Evolutionary conservation across 2,113 vertebrate species (phyloP), one percentile per base, ranked within the genome.

Genomic region (Phyllopteryx taeniolatus): DNA sequence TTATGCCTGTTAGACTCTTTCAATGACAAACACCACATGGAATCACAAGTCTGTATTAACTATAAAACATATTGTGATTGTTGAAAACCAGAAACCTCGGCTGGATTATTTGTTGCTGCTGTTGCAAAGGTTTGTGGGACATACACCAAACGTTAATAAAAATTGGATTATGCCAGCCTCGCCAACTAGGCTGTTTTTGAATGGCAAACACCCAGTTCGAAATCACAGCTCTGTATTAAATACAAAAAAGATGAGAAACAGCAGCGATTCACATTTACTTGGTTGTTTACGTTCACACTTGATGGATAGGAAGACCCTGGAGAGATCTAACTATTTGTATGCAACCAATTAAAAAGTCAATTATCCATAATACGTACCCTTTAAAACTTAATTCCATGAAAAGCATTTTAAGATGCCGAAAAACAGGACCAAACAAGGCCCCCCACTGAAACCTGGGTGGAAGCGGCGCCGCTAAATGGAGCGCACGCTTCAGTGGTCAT

Each of bases 381-480:
- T 59, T 59, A 27, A 59, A 59, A 60, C 8, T 60, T 5, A 17
- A 7, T 53, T 53, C 14, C 5, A 53, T 53, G 1, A 53, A 6
- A 53, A 53, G 19, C 0, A 53, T 53, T 53, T 53, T 53, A 53
- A 53, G 49, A 53, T 60, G 54, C 68, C 22, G 64, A 66, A 27
- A 27, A 56, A 78, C 70, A 33, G 31, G 31, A 54, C 57, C 31
- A 19, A 33, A 61, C 59, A 19, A 4, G 31, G 10, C 74, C 67
- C 46, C 72, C 73, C 71, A 66, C 67, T 27, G 63, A 66, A 89
- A 77, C 79, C 75, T 68, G 78, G 84, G 78, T 79, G 75, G 80
- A 79, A 76, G 84, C 80, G 64, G 82, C 79, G 76, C 83, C 81
- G 85, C 86, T 88, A 90, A 87, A 87, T 89, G 76, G 88, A 86